Percentiles rank a stretch among this genome's conserved stretches.
Evolutionary conservation across 2,113 vertebrate species (phyloP).

Genomic region (Festucalex cinctus): DNA sequence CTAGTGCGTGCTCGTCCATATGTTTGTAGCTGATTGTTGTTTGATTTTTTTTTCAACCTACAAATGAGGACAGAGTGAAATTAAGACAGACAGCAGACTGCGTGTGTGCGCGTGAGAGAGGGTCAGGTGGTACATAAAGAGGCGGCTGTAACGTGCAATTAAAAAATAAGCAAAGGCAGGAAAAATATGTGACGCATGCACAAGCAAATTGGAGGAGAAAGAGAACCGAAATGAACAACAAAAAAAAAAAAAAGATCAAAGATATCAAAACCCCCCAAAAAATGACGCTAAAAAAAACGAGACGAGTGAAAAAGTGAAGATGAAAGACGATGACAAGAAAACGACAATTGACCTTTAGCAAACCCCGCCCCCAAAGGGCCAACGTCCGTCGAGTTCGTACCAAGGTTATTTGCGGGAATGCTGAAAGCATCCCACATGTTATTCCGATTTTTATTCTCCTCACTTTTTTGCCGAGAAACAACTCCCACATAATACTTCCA

Average conservation of each 20-base stretch:
- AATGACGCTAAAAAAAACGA: no score
- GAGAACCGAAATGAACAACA: background rate
- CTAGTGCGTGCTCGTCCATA: background rate
- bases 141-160: constrained; percentile 4
- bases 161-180: background rate
- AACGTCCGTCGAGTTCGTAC: no score
- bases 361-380: no score
- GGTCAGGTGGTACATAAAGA: background rate
- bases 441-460: no score
- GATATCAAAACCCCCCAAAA: no score
- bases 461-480: no score
- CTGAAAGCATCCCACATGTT: no score
- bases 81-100: background rate
- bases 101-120: background rate
- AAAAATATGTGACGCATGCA: background rate
- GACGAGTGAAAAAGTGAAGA: no score
- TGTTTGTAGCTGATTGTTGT: background rate
- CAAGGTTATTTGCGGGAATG: no score
- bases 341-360: no score
- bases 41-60: background rate
- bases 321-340: no score
- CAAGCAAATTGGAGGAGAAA: constrained; percentile 30
- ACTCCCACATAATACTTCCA: no score
- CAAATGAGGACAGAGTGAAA: constrained; percentile 3
- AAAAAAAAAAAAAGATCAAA: background rate